Percentiles rank a stretch among this genome's conserved stretches.
These are phyloP conservation scores for Psephotus haematonotus DNA, from an alignment of 2,113 vertebrate species.

Conservation along the genomic window DNA sequence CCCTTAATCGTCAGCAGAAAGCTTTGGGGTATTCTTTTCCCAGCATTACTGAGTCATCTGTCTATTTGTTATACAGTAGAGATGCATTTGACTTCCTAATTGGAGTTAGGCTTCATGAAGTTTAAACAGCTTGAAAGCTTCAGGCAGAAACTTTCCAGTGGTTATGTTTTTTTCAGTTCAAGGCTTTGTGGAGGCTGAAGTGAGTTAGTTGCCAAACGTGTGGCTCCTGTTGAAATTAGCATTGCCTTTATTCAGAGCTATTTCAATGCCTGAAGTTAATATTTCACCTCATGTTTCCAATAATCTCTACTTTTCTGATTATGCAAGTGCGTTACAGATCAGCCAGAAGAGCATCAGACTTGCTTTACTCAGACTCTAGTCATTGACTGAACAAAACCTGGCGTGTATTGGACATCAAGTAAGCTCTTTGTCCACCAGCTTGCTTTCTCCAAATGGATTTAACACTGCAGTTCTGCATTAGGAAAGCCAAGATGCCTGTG, in stretches of 20 bases:
- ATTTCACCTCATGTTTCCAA: conserved; percentile 26
- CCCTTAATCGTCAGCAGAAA: neutral
- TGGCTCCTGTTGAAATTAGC: conserved; percentile 1
- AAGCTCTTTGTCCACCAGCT: neutral
- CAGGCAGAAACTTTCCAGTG: conserved; percentile 15
- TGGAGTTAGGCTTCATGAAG: conserved; percentile 2
- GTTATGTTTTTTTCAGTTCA: neutral
- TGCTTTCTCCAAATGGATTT: neutral
- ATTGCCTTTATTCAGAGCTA: neutral
- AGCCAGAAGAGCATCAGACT: neutral
- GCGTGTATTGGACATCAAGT: neutral
- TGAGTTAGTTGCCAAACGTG: neutral
- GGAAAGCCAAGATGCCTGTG: neutral
- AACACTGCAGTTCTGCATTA: neutral
- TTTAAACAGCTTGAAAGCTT: conserved; percentile 26
- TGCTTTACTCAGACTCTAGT: neutral
- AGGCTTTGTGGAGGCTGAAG: neutral
- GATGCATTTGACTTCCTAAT: neutral
- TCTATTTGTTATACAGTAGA: neutral
- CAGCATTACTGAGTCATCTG: neutral
- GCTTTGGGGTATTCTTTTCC: neutral
- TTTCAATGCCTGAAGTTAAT: conserved; percentile 30
- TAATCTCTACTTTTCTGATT: conserved; percentile 51
- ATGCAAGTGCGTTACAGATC: conserved; percentile 6
- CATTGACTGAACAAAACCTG: neutral